Evolutionary conservation across 2,888 invertebrate genomes (phyloP), one percentile per base, ranked within the genome.

Genomic region (Acleris literana): DNA sequence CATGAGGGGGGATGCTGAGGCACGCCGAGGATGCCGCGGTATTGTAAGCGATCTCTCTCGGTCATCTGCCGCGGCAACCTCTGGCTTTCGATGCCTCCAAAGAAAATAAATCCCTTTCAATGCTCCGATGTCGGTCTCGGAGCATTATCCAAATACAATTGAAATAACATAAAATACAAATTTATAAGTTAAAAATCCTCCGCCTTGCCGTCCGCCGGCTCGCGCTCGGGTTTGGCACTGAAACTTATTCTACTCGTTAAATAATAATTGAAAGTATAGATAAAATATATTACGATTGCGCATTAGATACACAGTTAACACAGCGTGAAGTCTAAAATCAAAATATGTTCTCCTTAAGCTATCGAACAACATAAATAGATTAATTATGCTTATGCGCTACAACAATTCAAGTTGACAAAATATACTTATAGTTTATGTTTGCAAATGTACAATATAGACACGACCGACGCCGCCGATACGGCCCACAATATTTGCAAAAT

Each of bases 361-460:
- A 65, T n/a, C 51, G 61, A 57, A 65, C 61, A 65, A 62, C 53
- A 62, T 68, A 79, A 72, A 81, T 77, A 63, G 49, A 55, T 60
- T 55, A 62, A 54, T 64, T 69, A 71, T 56, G 66, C 63, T 71
- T 69, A 71, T 13, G 22, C 33, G 53, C 76, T 72, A 78, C 83
- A 84, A 77, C 81, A 73, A 79, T 83, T 86, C 83, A 87, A 91
- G 90, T 92, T 90, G 90, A 91, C 90, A 88, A 88, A 86, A 89
- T 86, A 87, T 83, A 85, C 76, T 77, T 81, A 76, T 82, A 77
- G 70, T 68, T 78, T 79, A 77, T 77, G 72, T 78, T 80, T 76
- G 82, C 79, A 79, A 82, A 86, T 87, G 80, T 87, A 86, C 84
- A 86, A 64, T 78, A 80, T 82, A 85, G 82, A 86, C 83, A 84